Conservation (phyloP, 2,113 vertebrate genomes). For the Origma solitaria region DNA sequence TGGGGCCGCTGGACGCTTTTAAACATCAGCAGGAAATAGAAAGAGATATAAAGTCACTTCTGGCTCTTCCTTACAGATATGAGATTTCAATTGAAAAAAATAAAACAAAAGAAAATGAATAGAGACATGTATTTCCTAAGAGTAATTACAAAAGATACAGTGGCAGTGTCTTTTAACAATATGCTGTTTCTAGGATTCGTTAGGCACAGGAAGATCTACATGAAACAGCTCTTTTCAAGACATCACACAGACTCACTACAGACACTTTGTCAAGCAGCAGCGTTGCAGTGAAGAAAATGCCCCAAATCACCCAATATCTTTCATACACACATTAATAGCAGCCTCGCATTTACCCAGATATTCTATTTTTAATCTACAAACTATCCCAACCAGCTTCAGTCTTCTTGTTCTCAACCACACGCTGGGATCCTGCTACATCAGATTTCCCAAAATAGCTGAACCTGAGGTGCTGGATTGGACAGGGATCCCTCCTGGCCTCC, state of each 20-base stretch:
- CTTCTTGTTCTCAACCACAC: not conserved
- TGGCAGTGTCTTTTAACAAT: not conserved
- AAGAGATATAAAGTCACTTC: not conserved
- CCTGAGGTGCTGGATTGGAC: not conserved
- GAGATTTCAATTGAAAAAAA: not conserved
- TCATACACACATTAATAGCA: not conserved
- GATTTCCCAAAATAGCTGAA: not conserved
- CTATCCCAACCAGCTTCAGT: not conserved
- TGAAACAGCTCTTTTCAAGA: not conserved
- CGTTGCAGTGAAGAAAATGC: not conserved
- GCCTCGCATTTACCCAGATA: not conserved
- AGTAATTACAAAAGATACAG: not conserved
- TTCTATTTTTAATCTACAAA: not conserved
- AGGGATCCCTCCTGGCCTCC: not conserved
- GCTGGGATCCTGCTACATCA: not conserved
- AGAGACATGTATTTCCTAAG: not conserved
- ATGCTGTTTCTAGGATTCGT: not conserved
- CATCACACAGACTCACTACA: not conserved
- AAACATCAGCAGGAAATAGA: not conserved
- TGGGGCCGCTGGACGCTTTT: not conserved
- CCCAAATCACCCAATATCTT: not conserved
- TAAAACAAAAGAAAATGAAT: not conserved
- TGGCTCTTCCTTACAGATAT: not conserved
- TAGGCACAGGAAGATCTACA: not conserved
- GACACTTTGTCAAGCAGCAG: not conserved